phyloP scores from a whole-genome alignment of 2,113 vertebrate genomes.

The Todiramphus saurophagus region DNA sequence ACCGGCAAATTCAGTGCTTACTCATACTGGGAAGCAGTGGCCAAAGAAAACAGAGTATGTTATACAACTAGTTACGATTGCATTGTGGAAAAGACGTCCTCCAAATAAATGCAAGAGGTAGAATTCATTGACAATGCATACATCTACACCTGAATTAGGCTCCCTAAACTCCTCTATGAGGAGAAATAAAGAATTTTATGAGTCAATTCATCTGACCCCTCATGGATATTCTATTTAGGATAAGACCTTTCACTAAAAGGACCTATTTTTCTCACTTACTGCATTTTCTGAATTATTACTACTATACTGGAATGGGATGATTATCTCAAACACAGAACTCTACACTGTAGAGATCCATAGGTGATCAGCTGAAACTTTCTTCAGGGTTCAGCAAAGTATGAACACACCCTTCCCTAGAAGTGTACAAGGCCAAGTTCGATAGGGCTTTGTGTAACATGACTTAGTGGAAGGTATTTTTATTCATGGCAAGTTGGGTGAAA shows the following conservation, averaged over 20 bases:
- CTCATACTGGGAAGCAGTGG: rapidly evolving
- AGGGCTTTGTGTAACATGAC: not conserved
- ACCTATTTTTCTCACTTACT: not conserved
- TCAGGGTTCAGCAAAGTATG: not conserved
- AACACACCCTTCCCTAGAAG: not conserved
- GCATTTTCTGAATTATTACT: not conserved
- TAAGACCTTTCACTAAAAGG: not conserved
- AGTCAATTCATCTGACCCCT: not conserved
- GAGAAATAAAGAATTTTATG: not conserved
- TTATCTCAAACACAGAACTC: not conserved
- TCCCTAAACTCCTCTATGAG: not conserved
- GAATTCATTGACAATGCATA: not conserved
- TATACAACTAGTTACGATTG: not conserved
- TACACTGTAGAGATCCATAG: not conserved
- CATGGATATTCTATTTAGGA: not conserved
- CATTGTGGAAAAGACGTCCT: not conserved
- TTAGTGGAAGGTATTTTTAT: not conserved
- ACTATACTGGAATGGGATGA: not conserved
- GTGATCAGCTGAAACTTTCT: not conserved
- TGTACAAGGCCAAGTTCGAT: not conserved
- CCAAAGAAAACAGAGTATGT: not conserved
- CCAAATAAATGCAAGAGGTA: not conserved
- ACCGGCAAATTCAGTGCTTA: not conserved
- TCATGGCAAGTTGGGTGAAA: not conserved
- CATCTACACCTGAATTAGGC: not conserved